Base-by-base conservation (phyloP, 2,888 invertebrate species). In the Aphrophora alni region DNA sequence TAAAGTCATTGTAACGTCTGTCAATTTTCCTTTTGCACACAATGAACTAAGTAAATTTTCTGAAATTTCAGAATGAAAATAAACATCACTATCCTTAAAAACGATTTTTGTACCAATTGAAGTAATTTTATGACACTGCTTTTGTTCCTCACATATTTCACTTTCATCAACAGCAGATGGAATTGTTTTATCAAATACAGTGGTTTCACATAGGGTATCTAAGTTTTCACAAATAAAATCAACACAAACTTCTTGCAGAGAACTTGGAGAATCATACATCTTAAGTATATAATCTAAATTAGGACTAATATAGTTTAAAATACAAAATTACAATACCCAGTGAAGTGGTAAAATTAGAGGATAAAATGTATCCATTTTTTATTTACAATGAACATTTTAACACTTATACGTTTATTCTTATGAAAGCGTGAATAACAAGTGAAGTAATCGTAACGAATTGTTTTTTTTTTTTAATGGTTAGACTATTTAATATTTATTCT, bases 221-320 rank as follows among this genome's bases (percentile, higher is more conserved):
- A 93, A 89, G 86, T 93, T 92, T 84, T 91, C 91, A 87, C 92
- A 92, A 84, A 93, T 92, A 84, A 90, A 91, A 85, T 92, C 91
- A 72, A 93, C 89, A 87, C 93, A 93, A 84, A 90, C 89, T 84
- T 92, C 91, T 87, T 92, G 92, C 78, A 93, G 88, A 82, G 91
- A 90, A 85, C 88, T 88, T 68, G 93, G 93, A 82, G 90, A 91
- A 86, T 92, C 92, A 86, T 90, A 92, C 93, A 92, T 93, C 59
- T 78, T 80, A 21, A 8, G n/a, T 2, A 59, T 21, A 59, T 44
- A 44, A 14, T 44, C 44, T 1, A 33, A 59, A 59, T 59, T 21
- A 59, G 59, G 17, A n/a, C n/a, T n/a, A n/a, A n/a, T n/a, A n/a
- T 44, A 44, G 5, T 10, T 14, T 14, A 44, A 7, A 21, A 3